A percentile compares a stretch with the other conserved stretches of the same genome.
phyloP scores from a whole-genome alignment of 2,888 invertebrate genomes.

The Microdon myrmicae region DNA sequence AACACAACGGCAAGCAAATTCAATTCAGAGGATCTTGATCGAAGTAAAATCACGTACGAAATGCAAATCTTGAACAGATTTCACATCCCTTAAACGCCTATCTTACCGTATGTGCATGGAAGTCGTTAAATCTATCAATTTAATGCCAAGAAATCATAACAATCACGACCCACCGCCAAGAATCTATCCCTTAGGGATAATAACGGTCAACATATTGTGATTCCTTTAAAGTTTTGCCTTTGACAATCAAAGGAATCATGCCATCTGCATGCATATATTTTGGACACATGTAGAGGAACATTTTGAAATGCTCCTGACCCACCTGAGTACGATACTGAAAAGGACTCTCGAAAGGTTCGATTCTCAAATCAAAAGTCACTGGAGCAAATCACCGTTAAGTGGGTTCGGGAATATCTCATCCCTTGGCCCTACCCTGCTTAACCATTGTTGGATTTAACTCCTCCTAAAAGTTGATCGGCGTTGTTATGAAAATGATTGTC shows the following conservation, averaged over 20 bases:
- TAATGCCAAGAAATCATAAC: constrained; percentile 42
- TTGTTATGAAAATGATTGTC: constrained; percentile 45
- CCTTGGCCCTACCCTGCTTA: constrained; percentile 23
- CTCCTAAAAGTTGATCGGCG: constrained; percentile 26
- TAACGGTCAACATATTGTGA: constrained; percentile 49
- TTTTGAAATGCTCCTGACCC: constrained; percentile 35
- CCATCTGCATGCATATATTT: constrained; percentile 26
- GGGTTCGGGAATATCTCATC: constrained; percentile 18
- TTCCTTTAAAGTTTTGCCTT: constrained; percentile 21
- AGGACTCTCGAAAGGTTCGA: constrained; percentile 13
- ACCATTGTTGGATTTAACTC: constrained; percentile 18
- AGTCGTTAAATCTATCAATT: constrained; percentile 41
- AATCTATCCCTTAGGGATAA: constrained; percentile 37
- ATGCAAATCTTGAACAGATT: constrained; percentile 32
- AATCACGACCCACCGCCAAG: constrained; percentile 33
- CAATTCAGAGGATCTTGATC: too few species aligned
- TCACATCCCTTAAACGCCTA: not conserved
- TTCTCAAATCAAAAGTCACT: constrained; percentile 43
- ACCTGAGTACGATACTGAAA: constrained; percentile 27
- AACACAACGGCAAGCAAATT: constrained; percentile 11
- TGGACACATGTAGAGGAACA: constrained; percentile 20
- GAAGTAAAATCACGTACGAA: constrained; percentile 21
- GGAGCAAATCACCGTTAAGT: constrained; percentile 41
- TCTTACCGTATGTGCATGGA: constrained; percentile 23
- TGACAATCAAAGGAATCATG: constrained; percentile 18